Percentiles rank a stretch among this genome's conserved stretches.
Evolutionary conservation across 64 coral and sea anemone genomes (phyloP).

Genomic region (Dendronephthya gigantea): DNA sequence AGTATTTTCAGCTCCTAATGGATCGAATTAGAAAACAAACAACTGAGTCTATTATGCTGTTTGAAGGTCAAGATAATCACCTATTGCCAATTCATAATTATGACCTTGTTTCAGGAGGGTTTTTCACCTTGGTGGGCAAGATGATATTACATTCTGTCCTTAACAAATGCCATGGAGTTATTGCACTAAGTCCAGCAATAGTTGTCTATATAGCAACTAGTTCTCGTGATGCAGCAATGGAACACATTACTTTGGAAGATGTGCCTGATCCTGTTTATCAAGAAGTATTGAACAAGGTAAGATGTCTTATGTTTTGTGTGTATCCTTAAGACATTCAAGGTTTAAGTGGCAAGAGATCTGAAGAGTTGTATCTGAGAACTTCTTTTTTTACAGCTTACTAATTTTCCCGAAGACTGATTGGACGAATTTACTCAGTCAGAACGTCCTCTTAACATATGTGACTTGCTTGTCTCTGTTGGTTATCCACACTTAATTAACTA

Average conservation of each 20-base stretch:
- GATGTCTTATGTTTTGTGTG: background rate
- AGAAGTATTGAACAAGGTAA: constrained; percentile 9
- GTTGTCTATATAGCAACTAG: background rate
- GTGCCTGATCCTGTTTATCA: constrained; percentile 16
- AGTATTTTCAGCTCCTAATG: constrained; percentile 12
- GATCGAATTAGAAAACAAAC: background rate
- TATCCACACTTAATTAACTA: background rate
- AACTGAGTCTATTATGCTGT: background rate
- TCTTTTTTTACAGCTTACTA: background rate
- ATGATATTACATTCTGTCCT: constrained; percentile 12
- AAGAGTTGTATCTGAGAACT: background rate
- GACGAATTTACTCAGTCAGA: background rate
- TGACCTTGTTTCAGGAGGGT: constrained; percentile 2
- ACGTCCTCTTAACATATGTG: background rate
- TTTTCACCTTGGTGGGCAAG: background rate
- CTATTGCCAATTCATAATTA: constrained; percentile 5
- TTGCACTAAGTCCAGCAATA: background rate
- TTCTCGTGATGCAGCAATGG: constrained; percentile 16
- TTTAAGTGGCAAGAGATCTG: background rate
- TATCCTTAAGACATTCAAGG: background rate
- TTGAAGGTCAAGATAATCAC: background rate
- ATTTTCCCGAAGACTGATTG: background rate
- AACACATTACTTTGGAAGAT: constrained; percentile 11
- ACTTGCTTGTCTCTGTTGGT: background rate
- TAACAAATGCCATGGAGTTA: constrained; percentile 14